Evolutionary conservation across 1,140 invertebrate species (phyloP).

Genomic region (Notospermus geniculatus): DNA sequence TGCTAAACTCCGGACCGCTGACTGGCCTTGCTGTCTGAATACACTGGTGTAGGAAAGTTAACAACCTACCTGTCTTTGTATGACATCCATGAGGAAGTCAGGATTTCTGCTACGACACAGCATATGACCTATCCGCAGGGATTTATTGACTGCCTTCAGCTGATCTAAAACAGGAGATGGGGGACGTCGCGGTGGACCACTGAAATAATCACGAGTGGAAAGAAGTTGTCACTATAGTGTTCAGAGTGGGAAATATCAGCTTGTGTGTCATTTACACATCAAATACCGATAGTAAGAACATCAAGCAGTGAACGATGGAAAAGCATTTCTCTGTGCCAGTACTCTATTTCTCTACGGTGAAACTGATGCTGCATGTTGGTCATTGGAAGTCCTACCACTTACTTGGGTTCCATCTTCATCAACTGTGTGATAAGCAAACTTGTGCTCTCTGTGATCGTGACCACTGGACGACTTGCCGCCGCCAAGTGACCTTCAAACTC

Average conservation of each 20-base stretch:
- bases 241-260: no score
- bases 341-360: no score
- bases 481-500: constrained; percentile 93
- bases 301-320: no score
- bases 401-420: constrained; percentile 76
- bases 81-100: constrained; percentile 89
- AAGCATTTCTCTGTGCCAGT: no score
- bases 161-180: constrained; percentile 76
- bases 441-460: constrained; percentile 85
- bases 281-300: no score
- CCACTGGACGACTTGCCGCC: constrained; percentile 76
- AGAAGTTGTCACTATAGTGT: no score
- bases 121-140: constrained; percentile 81
- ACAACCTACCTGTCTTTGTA: constrained; percentile 69
- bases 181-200: constrained; percentile 75
- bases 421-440: constrained; percentile 81
- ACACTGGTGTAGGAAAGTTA: no score
- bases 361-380: not conserved
- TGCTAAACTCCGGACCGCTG: no score
- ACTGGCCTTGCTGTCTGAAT: no score
- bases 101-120: constrained; percentile 85
- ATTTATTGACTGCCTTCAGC: constrained; percentile 74
- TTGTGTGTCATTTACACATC: no score
- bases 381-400: constrained; percentile 11
- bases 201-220: no score